These are phyloP conservation scores for Lycophotia porphyrea DNA, from an alignment of 2,888 invertebrate species.

Conservation along the genomic window DNA sequence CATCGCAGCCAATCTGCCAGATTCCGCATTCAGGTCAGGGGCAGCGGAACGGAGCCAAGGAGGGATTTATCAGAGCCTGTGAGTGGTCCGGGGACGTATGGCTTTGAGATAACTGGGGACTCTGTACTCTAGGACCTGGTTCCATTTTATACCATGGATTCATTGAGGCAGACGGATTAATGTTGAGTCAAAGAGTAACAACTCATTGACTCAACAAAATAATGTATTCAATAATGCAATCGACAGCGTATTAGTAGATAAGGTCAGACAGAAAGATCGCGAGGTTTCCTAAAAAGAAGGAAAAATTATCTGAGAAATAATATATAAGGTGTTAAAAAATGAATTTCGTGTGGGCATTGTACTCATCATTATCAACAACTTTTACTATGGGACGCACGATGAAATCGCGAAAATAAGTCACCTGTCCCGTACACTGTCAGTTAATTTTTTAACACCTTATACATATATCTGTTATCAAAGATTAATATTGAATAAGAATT, in stretches of 20 bases:
- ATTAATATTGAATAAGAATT: background rate
- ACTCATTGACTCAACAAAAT: background rate
- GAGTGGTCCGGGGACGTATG: conserved; percentile 45
- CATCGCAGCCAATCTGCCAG: conserved; percentile 45
- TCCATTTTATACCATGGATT: background rate
- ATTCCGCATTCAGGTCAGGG: conserved; percentile 66
- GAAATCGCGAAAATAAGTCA: too few species aligned
- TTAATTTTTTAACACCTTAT: too few species aligned
- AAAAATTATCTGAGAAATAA: too few species aligned
- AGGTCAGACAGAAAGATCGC: background rate
- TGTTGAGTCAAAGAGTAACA: too few species aligned
- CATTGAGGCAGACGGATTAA: background rate
- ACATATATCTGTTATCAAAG: background rate
- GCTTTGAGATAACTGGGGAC: conserved; percentile 7
- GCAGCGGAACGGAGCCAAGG: conserved; percentile 55
- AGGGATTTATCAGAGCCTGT: conserved; percentile 60
- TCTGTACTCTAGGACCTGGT: background rate
- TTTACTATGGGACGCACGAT: too few species aligned
- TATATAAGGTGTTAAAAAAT: too few species aligned
- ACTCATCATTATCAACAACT: too few species aligned
- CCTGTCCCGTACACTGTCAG: too few species aligned
- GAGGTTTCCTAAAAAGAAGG: background rate
- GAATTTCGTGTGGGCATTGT: too few species aligned
- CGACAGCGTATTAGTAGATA: background rate
- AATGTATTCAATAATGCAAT: background rate